Percentiles rank a stretch among this genome's conserved stretches.
Conservation (phyloP, 2,113 vertebrate species). For the Apus apus region DNA sequence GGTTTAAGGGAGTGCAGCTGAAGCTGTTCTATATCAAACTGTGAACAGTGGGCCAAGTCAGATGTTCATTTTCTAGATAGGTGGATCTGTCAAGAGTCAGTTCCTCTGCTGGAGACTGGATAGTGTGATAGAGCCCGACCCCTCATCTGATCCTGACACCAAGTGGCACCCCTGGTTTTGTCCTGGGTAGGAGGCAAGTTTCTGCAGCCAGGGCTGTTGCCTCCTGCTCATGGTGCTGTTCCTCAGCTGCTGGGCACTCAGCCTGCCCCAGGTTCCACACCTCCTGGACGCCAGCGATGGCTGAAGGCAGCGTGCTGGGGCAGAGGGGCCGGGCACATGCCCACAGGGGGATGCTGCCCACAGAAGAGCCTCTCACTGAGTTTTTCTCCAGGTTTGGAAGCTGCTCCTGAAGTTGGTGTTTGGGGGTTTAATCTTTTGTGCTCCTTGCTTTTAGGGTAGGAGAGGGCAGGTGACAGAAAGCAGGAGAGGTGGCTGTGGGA, state of each 20-base stretch:
- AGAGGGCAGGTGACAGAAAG: neutral
- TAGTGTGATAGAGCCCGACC: neutral
- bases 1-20: neutral
- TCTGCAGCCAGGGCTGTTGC: neutral
- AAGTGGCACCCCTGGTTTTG: neutral
- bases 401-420: neutral
- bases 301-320: too few relatives aligned
- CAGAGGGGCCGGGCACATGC: neutral
- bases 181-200: neutral
- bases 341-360: neutral
- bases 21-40: neutral
- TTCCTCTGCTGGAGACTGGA: neutral
- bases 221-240: neutral
- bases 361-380: neutral
- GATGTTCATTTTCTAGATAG: neutral
- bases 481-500: neutral
- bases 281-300: too few relatives aligned
- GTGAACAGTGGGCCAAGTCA: neutral
- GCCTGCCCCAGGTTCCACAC: neutral
- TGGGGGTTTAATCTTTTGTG: neutral
- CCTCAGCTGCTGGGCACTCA: constrained; percentile 16
- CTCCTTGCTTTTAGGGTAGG: neutral
- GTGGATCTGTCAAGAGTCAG: neutral
- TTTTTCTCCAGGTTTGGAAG: neutral
- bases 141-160: neutral